These are phyloP conservation scores for Phodopus roborovskii DNA, from an alignment of 2,113 vertebrate species.

Conservation along the genomic window DNA sequence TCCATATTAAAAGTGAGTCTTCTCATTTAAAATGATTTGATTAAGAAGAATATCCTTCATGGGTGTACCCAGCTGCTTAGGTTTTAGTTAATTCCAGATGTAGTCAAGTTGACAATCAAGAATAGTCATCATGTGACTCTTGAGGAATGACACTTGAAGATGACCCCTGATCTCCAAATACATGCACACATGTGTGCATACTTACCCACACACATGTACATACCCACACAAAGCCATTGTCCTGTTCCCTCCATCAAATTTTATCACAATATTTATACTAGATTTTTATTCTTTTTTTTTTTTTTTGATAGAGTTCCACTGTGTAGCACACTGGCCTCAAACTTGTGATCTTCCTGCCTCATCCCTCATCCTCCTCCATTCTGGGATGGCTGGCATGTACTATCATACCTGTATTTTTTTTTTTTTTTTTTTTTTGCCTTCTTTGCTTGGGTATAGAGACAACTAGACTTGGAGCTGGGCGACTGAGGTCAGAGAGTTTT, in stretches of 20 bases:
- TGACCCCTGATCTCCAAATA: not conserved
- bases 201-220: not conserved
- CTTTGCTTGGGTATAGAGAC: not conserved
- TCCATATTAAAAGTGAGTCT: not conserved
- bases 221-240: not conserved
- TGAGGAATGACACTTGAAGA: not conserved
- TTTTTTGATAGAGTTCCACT: not conserved
- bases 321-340: not conserved
- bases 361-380: too few species aligned
- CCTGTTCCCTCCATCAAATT: not conserved
- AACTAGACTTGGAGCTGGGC: not conserved
- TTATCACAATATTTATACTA: not conserved
- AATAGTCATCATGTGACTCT: not conserved
- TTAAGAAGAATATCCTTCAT: not conserved
- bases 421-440: not conserved
- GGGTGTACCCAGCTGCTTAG: not conserved
- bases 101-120: not conserved
- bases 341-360: not conserved
- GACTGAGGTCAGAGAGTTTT: not conserved
- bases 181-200: not conserved
- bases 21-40: not conserved
- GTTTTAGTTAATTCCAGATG: not conserved
- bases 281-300: not conserved
- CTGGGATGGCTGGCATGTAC: not conserved
- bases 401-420: not conserved